Conservation (phyloP, 2,797 vertebrate genomes). For the Apogon talboti region DNA sequence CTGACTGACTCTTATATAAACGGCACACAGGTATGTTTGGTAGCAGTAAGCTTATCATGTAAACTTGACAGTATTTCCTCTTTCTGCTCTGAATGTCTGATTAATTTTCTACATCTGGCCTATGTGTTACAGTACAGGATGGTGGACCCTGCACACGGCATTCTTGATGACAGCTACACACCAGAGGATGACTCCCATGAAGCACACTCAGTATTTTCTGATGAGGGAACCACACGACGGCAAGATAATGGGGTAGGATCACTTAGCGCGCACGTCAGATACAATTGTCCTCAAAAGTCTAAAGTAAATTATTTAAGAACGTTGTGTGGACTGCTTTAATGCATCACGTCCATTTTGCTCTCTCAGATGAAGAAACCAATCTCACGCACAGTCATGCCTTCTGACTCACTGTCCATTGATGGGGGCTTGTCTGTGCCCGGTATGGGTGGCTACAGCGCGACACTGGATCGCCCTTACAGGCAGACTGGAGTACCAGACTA, state of each 20-base stretch:
- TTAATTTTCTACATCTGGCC: slow-evolving; percentile 2
- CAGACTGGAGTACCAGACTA: slow-evolving; percentile 82
- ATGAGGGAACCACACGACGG: slow-evolving; percentile 90
- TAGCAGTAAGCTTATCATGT: neutral
- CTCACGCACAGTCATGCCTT: slow-evolving; percentile 88
- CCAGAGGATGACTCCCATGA: slow-evolving; percentile 93
- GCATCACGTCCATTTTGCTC: neutral
- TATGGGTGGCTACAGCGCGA: slow-evolving; percentile 89
- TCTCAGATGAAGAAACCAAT: slow-evolving; percentile 92
- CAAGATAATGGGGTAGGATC: slow-evolving; percentile 88
- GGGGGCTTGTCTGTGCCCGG: slow-evolving; percentile 81
- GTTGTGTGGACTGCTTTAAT: neutral
- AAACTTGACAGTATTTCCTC: neutral
- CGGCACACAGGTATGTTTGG: slow-evolving; percentile 88
- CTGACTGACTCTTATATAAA: slow-evolving; percentile 90
- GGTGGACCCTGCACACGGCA: slow-evolving; percentile 91
- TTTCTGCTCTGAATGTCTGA: neutral
- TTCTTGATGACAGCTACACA: slow-evolving; percentile 90
- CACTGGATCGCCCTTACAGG: slow-evolving; percentile 92
- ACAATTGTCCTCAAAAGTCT: neutral
- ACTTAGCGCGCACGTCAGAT: neutral
- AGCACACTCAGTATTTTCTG: slow-evolving; percentile 90
- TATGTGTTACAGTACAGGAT: slow-evolving; percentile 87
- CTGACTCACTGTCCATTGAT: slow-evolving; percentile 89
- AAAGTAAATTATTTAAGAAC: too few relatives aligned